These are phyloP conservation scores for Heterohyrax brucei DNA, from an alignment of 2,797 vertebrate species.

Conservation along the genomic window DNA sequence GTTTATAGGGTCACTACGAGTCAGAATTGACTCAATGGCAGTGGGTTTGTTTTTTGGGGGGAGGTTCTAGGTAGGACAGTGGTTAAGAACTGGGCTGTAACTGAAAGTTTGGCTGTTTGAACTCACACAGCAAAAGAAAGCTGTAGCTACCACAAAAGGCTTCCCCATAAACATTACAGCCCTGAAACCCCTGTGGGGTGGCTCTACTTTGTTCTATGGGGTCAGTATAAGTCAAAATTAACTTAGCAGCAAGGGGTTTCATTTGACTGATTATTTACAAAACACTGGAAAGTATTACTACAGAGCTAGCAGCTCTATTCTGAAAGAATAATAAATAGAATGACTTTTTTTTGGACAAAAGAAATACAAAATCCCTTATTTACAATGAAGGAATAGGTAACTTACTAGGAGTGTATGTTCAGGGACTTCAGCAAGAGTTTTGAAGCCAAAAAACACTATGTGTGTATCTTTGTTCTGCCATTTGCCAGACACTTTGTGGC, in stretches of 20 bases:
- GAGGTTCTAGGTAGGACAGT: no score
- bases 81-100: no score
- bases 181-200: background rate
- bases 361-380: background rate
- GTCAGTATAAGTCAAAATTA: no score
- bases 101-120: no score
- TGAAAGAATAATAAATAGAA: background rate
- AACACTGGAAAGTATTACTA: background rate
- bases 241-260: no score
- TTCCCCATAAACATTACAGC: background rate
- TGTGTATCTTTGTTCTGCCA: background rate
- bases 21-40: no score
- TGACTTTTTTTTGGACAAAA: background rate
- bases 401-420: background rate
- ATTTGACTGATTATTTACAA: background rate
- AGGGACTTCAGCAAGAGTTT: background rate
- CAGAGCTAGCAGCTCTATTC: background rate
- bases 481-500: background rate
- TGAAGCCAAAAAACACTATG: background rate
- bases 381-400: background rate
- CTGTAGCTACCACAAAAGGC: background rate
- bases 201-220: background rate
- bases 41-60: no score
- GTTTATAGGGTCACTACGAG: no score
- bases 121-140: background rate